These are phyloP conservation scores for Mercenaria mercenaria DNA, from an alignment of 1,140 invertebrate genomes.

Conservation along the genomic window DNA sequence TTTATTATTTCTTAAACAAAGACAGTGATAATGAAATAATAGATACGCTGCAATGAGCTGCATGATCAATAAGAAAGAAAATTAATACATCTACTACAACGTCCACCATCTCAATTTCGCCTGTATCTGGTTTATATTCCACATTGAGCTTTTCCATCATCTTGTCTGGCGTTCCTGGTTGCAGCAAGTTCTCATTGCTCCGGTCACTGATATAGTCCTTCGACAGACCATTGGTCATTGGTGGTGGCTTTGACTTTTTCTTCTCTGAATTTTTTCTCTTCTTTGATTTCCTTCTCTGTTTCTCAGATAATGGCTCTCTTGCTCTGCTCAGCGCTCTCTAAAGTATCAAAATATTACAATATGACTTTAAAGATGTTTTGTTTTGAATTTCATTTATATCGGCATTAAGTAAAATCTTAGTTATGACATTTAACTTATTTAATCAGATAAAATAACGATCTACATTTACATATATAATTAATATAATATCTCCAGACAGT, in stretches of 20 bases:
- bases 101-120: conserved; percentile 66
- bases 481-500: too few species aligned
- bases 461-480: too few species aligned
- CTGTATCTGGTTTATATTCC: conserved; percentile 59
- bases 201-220: conserved; percentile 75
- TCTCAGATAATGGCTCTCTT: conserved; percentile 73
- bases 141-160: conserved; percentile 70
- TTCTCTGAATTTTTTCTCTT: conserved; percentile 70
- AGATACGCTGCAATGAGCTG: too few species aligned
- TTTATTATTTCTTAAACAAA: too few species aligned
- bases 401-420: too few species aligned
- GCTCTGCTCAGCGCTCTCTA: conserved; percentile 81
- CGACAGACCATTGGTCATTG: conserved; percentile 74
- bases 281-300: conserved; percentile 72
- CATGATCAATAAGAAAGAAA: too few species aligned
- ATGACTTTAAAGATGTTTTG: too few species aligned
- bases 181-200: conserved; percentile 71
- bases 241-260: conserved; percentile 68
- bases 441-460: too few species aligned
- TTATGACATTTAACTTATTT: too few species aligned
- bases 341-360: too few species aligned
- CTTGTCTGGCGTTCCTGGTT: conserved; percentile 66
- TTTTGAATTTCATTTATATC: too few species aligned
- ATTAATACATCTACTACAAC: conserved; percentile 37
- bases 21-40: too few species aligned